Base-by-base conservation (phyloP, 2,113 vertebrate genomes). In the Notothenia coriiceps region DNA sequence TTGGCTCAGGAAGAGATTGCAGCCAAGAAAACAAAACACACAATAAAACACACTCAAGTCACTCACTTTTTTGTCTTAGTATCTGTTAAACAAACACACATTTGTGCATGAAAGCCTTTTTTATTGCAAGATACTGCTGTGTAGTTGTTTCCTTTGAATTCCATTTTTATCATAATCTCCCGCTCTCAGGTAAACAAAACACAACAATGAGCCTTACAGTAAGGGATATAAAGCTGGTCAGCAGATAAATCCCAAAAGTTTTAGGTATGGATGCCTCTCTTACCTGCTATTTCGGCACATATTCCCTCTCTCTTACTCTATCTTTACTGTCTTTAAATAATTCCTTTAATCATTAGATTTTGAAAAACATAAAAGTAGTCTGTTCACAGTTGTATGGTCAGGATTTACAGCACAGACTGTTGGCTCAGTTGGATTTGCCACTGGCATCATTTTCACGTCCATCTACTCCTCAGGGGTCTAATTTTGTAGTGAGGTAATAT, bases 1-100 rank as follows among this genome's bases (percentile, higher is more conserved):
- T 11, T 88, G 78, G 76, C 69, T 80, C 82, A 84, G 71, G 77
- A 77, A 80, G 83, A 60, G 67, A 79, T 88, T 79, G 77, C 57
- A 76, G 52, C 62, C 56, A 82, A 77, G 84, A 85, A 77, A 84
- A 82, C 70, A 87, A 76, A 86, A 81, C 77, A 86, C 65, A 92
- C 77, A 60, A 68, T 56, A 80, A 52, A 59, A 73, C 60, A 56
- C 44, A 33, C 33, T 64, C 50, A 47, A 78, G 49, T 74, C 57
- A 70, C 22, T 2, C 20, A 47, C 7, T 54, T 40, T 72, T 71
- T 67, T 29, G 46, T 49, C 43, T 60, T 15, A 5, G 9, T 18
- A 52, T 46, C 33, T 63, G 50, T 49, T 43, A 70, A 70, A 65
- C 9, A 59, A 59, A 49, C 15, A 47, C 59, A 25, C 6, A 14